A percentile compares a stretch with the other conserved stretches of the same genome.
Conservation (phyloP, 2,797 vertebrate species). For the Meda fulgida region DNA sequence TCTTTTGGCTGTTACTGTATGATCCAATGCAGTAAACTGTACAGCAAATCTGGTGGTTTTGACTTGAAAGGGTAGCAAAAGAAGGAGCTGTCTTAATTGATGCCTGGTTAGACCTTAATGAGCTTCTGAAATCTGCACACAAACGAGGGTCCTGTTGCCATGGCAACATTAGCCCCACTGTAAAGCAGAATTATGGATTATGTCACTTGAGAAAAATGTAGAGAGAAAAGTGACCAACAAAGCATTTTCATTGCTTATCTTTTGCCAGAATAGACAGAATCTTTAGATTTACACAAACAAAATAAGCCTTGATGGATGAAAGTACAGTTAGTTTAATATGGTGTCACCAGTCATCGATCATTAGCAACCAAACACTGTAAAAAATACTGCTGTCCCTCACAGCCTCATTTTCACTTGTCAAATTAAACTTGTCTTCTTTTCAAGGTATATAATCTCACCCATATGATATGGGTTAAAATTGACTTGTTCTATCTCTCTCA, state of each 20-base stretch:
- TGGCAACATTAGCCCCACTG: conserved; percentile 32
- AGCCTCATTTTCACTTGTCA: not conserved
- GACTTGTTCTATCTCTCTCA: not conserved
- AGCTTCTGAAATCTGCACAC: conserved; percentile 37
- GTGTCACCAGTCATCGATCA: not conserved
- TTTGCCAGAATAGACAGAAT: not conserved
- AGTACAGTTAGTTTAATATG: not conserved
- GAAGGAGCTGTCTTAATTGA: conserved; percentile 26
- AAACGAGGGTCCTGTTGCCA: conserved; percentile 25
- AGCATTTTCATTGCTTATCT: not conserved
- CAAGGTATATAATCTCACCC: not conserved
- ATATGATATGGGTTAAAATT: not conserved
- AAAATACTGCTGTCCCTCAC: not conserved
- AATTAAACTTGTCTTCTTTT: not conserved
- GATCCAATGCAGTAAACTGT: not conserved
- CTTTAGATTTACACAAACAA: not conserved
- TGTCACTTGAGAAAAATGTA: not conserved
- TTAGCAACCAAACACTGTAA: not conserved
- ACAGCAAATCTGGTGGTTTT: not conserved
- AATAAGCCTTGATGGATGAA: not conserved
- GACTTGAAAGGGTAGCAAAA: not conserved
- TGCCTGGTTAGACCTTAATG: conserved; percentile 28
- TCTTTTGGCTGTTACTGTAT: not conserved
- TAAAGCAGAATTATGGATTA: not conserved
- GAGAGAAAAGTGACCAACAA: not conserved